Conservation (phyloP, 2,113 vertebrate genomes). For the Chelonoidis abingdonii region DNA sequence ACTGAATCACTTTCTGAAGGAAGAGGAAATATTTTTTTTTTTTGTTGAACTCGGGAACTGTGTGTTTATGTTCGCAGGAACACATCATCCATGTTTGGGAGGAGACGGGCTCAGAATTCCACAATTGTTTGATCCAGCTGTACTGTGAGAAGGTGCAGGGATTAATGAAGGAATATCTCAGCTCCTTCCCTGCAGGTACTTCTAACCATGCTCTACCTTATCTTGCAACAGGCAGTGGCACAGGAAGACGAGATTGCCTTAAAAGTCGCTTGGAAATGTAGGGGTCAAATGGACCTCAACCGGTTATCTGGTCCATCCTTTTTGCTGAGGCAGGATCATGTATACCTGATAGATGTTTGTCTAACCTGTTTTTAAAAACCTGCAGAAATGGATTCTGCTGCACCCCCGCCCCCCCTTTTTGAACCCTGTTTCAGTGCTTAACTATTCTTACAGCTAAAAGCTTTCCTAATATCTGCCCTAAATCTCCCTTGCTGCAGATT, state of each 20-base stretch:
- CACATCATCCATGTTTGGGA: constrained; percentile 95
- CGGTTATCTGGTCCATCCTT: neutral
- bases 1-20: neutral
- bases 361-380: neutral
- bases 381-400: neutral
- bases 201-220: neutral
- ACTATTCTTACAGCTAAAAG: neutral
- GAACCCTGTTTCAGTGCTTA: neutral
- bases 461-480: neutral
- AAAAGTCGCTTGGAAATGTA: neutral
- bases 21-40: neutral
- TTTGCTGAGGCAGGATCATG: neutral
- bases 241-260: neutral
- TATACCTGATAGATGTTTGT: neutral
- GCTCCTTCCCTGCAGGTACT: constrained; percentile 88
- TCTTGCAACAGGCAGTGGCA: neutral
- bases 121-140: constrained; percentile 95
- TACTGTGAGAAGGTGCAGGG: constrained; percentile 95
- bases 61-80: constrained; percentile 77
- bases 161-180: constrained; percentile 96
- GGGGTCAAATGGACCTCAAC: neutral
- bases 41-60: neutral
- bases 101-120: constrained; percentile 89
- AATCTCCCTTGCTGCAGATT: neutral
- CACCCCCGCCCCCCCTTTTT: neutral